Percentiles rank a stretch among this genome's conserved stretches.
These are phyloP conservation scores for Scaptodrosophila lebanonensis DNA, from an alignment of 1,140 invertebrate species.

Conservation along the genomic window DNA sequence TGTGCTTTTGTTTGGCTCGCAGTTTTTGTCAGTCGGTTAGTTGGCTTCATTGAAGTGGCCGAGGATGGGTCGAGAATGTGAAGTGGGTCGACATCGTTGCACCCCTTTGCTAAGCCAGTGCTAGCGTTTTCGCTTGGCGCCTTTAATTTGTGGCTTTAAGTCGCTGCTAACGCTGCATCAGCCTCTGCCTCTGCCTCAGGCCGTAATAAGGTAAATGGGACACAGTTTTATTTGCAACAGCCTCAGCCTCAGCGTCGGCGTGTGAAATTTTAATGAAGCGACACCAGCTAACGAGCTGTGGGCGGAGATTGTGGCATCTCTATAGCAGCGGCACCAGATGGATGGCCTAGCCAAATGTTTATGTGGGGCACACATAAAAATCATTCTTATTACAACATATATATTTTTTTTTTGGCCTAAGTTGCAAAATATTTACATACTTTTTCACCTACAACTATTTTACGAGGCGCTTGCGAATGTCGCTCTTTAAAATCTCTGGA, in stretches of 20 bases:
- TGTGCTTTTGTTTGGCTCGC: slow-evolving; percentile 54
- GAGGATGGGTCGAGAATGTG: slow-evolving; percentile 6
- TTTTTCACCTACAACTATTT: too few relatives aligned
- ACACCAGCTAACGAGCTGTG: slow-evolving; percentile 60
- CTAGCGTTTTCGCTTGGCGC: slow-evolving; percentile 21
- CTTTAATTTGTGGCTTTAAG: slow-evolving; percentile 43
- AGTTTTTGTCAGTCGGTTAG: slow-evolving; percentile 58
- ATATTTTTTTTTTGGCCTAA: too few relatives aligned
- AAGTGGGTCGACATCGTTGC: slow-evolving; percentile 50
- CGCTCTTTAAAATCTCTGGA: too few relatives aligned
- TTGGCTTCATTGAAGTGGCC: slow-evolving; percentile 52
- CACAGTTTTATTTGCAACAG: slow-evolving; percentile 30
- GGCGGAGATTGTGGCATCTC: neutral
- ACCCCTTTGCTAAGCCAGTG: slow-evolving; percentile 5
- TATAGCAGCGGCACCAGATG: neutral
- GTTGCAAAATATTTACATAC: too few relatives aligned
- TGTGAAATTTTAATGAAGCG: slow-evolving; percentile 69
- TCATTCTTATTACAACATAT: too few relatives aligned
- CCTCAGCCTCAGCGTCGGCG: slow-evolving; percentile 46
- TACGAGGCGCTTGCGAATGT: too few relatives aligned
- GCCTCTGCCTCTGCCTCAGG: slow-evolving; percentile 3
- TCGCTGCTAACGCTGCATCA: slow-evolving; percentile 10
- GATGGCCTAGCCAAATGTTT: too few relatives aligned
- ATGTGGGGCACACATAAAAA: too few relatives aligned
- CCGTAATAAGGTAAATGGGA: slow-evolving; percentile 42